These are phyloP conservation scores for Nasonia vitripennis DNA, from an alignment of 1,140 invertebrate species.

Conservation along the genomic window DNA sequence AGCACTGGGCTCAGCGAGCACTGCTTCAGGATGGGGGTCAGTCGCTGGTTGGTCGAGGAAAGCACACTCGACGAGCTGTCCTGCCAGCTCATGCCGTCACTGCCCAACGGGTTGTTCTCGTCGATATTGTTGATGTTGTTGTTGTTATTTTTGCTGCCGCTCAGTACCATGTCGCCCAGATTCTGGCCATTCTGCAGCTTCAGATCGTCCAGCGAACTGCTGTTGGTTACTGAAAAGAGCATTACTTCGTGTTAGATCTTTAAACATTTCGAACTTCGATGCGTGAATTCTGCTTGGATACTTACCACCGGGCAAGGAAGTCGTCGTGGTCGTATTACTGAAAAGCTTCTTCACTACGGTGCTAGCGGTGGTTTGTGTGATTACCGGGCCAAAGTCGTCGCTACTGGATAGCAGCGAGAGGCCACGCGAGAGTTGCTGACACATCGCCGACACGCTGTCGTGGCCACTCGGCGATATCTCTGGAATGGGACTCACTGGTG, in stretches of 20 bases:
- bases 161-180: conserved; percentile 5
- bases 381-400: conserved; percentile 77
- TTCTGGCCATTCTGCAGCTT: conserved; percentile 67
- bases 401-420: conserved; percentile 85
- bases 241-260: background rate
- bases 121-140: conserved; percentile 51
- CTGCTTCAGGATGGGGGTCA: conserved; percentile 72
- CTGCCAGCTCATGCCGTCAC: conserved; percentile 61
- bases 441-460: conserved; percentile 90
- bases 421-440: conserved; percentile 90
- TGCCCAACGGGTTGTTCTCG: conserved; percentile 46
- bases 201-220: conserved; percentile 69
- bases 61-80: conserved; percentile 62
- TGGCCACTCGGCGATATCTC: conserved; percentile 84
- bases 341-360: conserved; percentile 66
- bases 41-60: conserved; percentile 61
- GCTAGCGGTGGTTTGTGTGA: conserved; percentile 61
- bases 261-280: background rate
- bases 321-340: conserved; percentile 56
- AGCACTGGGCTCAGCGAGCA: conserved; percentile 68
- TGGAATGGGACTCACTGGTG: conserved; percentile 85
- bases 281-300: background rate
- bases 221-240: conserved; percentile 65
- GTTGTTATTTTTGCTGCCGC: conserved; percentile 52
- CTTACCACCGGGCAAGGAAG: conserved; percentile 50